Evolutionary conservation across 2,888 invertebrate species (phyloP), one percentile per base, ranked within the genome.

Genomic region (Noctua janthina): DNA sequence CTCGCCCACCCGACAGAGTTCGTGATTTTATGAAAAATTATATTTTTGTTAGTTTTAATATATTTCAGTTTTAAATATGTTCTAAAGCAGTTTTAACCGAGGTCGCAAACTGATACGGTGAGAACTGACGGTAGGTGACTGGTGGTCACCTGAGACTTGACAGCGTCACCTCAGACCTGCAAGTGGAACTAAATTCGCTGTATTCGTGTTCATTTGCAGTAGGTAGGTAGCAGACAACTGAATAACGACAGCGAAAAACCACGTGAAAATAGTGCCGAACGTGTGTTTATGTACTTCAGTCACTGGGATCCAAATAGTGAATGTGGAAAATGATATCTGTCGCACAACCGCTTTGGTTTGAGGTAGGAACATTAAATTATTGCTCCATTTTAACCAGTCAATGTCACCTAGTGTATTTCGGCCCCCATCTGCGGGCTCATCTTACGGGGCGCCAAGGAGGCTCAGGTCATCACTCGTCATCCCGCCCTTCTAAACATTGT

Each of bases 1-100:
- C 39, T 95, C 96, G 6, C 96, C 95, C 13, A 91, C 92, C 23
- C 91, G 95, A 72, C 89, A 91, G 67, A 82, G 87, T 77, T 88
- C 87, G 2, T 89, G 88, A 85, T 75, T 76, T 68, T 71, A 70
- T 74, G 76, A 78, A 83, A 64, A 43, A 68, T 68, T 76, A 74
- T 81, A 74, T 81, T 80, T 88, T 88, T 88, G 69, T 81, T 88
- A 87, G 90, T 69, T 74, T 76, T 87, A 87, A 71, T 85, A 86
- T 76, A 86, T 71, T 76, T 62, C 49, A 77, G 74, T 75, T 79
- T 83, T 29, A 67, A 82, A 72, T 73, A 62, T 35, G 3, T 20
- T 71, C 0, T 13, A 43, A 20, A 4, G 23, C 29, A 49, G 64
- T 85, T n/a, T 23, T 29, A 20, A 20, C 29, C 39, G 56, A 56